Evolutionary conservation across 2,113 vertebrate species (phyloP).

Genomic region (Tachysurus vachellii): DNA sequence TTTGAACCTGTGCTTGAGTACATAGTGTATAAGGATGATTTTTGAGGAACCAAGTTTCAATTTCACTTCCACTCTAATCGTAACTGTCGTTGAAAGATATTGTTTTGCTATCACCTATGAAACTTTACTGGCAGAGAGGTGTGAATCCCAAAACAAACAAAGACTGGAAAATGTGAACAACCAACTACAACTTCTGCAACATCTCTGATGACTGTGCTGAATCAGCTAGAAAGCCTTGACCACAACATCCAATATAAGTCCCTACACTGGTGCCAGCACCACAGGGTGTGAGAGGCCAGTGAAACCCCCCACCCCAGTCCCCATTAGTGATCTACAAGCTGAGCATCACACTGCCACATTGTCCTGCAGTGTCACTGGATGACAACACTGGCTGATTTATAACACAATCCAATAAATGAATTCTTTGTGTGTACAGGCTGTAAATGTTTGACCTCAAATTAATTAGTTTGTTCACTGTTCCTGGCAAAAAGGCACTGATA

Average conservation of each 20-base stretch:
- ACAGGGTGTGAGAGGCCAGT: slow-evolving; percentile 11
- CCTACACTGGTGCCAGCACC: slow-evolving; percentile 28
- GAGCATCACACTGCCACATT: slow-evolving; percentile 59
- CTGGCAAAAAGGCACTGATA: slow-evolving; percentile 56
- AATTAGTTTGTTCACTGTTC: slow-evolving; percentile 63
- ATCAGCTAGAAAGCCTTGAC: slow-evolving; percentile 8
- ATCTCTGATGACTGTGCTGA: neutral
- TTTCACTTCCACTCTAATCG: neutral
- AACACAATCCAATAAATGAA: slow-evolving; percentile 54
- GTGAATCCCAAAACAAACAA: neutral
- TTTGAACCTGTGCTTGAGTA: slow-evolving; percentile 18
- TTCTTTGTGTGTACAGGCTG: slow-evolving; percentile 65
- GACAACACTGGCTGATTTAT: slow-evolving; percentile 69
- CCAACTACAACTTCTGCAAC: neutral
- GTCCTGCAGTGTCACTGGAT: slow-evolving; percentile 59
- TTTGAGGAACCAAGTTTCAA: neutral
- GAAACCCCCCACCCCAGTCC: slow-evolving; percentile 1
- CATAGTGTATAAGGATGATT: neutral
- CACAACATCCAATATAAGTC: slow-evolving; percentile 21
- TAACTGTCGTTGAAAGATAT: slow-evolving; percentile 6
- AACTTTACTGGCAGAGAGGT: neutral
- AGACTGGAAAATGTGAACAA: neutral
- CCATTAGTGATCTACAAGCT: slow-evolving; percentile 41
- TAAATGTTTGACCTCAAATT: slow-evolving; percentile 71
- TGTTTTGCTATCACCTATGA: neutral